phyloP scores from a whole-genome alignment of 2,113 vertebrate species.

The Xiphorhynchus elegans region DNA sequence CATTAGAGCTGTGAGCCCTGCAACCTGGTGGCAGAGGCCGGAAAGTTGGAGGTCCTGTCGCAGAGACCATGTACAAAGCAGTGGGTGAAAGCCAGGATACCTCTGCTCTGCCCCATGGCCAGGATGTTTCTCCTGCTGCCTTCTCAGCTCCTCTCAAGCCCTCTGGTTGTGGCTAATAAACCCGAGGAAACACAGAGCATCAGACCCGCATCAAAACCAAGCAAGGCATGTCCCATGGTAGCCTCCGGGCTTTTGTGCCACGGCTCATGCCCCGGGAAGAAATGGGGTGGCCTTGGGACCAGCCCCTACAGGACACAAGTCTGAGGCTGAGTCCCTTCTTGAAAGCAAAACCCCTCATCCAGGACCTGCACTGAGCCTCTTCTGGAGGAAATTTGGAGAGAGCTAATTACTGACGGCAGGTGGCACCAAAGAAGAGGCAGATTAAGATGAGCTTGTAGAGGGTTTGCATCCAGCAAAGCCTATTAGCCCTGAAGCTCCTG shows the following conservation, averaged over 20 bases:
- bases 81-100: neutral
- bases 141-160: neutral
- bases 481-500: conserved; percentile 21
- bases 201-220: neutral
- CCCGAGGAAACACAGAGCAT: neutral
- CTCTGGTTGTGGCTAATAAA: neutral
- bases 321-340: neutral
- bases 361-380: neutral
- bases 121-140: neutral
- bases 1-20: neutral
- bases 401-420: neutral
- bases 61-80: neutral
- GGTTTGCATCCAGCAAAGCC: conserved; percentile 30
- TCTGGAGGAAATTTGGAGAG: neutral
- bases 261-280: neutral
- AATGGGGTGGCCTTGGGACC: neutral
- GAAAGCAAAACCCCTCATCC: neutral
- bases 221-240: fast-evolving
- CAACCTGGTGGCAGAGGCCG: neutral
- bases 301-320: neutral
- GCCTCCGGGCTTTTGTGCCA: neutral
- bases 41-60: neutral
- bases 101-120: neutral
- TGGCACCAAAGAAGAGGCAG: neutral
- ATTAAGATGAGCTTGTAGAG: neutral